Evolutionary conservation across 2,797 vertebrate species (phyloP).

Genomic region (Aselliscus stoliczkanus): DNA sequence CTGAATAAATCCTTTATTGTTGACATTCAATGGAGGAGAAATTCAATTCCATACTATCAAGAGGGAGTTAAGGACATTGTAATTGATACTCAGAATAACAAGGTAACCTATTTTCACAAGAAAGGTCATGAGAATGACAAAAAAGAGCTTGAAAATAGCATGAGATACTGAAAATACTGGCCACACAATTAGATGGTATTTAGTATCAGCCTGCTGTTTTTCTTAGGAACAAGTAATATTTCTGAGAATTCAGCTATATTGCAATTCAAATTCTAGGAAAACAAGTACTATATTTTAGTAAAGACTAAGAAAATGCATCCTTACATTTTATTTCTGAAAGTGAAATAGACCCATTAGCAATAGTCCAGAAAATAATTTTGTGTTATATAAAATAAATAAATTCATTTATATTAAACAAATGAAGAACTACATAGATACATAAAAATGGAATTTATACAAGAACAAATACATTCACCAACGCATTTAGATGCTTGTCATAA

Average conservation of each 20-base stretch:
- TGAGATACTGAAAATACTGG: neutral
- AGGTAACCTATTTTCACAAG: constrained; percentile 37
- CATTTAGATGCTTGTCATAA: neutral
- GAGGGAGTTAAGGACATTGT: constrained; percentile 8
- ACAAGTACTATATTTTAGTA: neutral
- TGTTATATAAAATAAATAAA: neutral
- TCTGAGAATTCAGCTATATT: neutral
- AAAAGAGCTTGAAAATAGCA: neutral
- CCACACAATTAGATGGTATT: neutral
- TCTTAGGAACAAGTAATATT: neutral
- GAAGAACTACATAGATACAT: neutral
- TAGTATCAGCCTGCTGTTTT: neutral
- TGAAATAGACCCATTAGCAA: neutral
- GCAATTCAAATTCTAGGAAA: neutral
- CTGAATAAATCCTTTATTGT: constrained; percentile 62
- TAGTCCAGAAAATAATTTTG: neutral
- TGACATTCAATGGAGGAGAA: constrained; percentile 15
- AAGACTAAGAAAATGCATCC: neutral
- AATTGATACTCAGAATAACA: constrained; percentile 59
- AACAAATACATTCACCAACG: neutral
- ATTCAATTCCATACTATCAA: constrained; percentile 44
- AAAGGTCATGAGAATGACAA: constrained; percentile 31
- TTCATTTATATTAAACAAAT: neutral
- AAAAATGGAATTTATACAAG: neutral
- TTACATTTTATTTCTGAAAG: neutral